phyloP scores from a whole-genome alignment of 2,888 invertebrate species.

The Aspidiotus destructor region DNA sequence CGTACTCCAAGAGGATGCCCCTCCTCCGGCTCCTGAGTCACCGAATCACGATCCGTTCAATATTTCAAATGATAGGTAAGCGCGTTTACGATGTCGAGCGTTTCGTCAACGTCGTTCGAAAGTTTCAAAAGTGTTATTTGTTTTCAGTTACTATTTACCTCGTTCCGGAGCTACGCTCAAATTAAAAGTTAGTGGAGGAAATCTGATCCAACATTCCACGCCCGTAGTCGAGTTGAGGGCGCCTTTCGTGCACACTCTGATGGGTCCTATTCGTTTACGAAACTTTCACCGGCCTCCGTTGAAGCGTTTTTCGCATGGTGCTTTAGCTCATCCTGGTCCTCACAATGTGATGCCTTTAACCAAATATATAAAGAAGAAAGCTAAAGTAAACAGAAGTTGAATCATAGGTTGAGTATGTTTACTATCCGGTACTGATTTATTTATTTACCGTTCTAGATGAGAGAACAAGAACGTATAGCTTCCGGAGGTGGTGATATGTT shows the following conservation, averaged over 20 bases:
- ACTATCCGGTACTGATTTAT: neutral
- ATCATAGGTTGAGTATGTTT: slow-evolving; percentile 3
- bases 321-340: slow-evolving; percentile 67
- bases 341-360: slow-evolving; percentile 75
- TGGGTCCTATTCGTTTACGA: slow-evolving; percentile 67
- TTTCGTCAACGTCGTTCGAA: no score
- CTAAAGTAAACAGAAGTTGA: slow-evolving; percentile 53
- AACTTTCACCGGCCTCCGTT: slow-evolving; percentile 89
- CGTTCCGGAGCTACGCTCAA: slow-evolving; percentile 71
- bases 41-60: slow-evolving; percentile 94
- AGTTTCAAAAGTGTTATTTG: no score
- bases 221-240: slow-evolving; percentile 89
- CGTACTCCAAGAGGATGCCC: slow-evolving; percentile 83
- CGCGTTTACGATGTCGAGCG: neutral
- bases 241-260: slow-evolving; percentile 91
- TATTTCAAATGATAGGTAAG: slow-evolving; percentile 88
- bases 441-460: slow-evolving; percentile 49
- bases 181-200: slow-evolving; percentile 78
- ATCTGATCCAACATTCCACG: slow-evolving; percentile 92
- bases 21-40: slow-evolving; percentile 80
- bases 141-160: slow-evolving; percentile 76
- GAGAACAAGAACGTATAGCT: slow-evolving; percentile 85
- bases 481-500: slow-evolving; percentile 98
- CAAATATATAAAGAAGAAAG: slow-evolving; percentile 86
- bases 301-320: slow-evolving; percentile 75